These are phyloP conservation scores for Neocrepidodera transversa DNA, from an alignment of 2,888 invertebrate genomes.

Conservation along the genomic window DNA sequence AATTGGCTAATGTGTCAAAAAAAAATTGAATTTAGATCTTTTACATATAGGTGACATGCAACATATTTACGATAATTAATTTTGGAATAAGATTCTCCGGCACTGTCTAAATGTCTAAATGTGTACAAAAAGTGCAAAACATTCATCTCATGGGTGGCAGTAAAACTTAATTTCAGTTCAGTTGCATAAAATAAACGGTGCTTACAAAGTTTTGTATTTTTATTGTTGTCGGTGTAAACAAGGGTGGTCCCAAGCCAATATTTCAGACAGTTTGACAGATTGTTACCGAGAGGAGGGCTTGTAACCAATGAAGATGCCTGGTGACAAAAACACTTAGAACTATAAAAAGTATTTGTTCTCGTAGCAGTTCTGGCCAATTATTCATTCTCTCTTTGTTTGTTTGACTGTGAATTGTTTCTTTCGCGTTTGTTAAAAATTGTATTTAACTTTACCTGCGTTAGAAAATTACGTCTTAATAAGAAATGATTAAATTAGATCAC, in stretches of 20 bases:
- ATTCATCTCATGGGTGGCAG: conserved; percentile 36
- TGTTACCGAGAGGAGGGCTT: conserved; percentile 24
- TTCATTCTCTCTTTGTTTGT: conserved; percentile 13
- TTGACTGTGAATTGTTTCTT: too few relatives aligned
- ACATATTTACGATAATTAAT: too few relatives aligned
- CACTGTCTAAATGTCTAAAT: too few relatives aligned
- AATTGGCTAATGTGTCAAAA: too few relatives aligned
- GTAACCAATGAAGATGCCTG: conserved; percentile 30
- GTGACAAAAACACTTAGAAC: conserved; percentile 34
- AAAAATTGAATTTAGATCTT: too few relatives aligned
- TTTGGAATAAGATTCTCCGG: too few relatives aligned
- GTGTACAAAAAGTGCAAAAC: conserved; percentile 29
- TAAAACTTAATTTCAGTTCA: conserved; percentile 24
- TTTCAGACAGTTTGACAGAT: conserved; percentile 38
- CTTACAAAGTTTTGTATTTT: conserved; percentile 23
- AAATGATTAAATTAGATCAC: too few relatives aligned
- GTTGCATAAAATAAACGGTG: conserved; percentile 30
- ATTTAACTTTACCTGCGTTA: too few relatives aligned
- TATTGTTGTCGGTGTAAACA: conserved; percentile 37
- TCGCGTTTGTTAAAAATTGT: too few relatives aligned
- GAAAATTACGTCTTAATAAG: too few relatives aligned
- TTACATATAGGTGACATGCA: too few relatives aligned
- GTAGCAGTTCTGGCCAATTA: conserved; percentile 34
- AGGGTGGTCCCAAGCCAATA: conserved; percentile 43
- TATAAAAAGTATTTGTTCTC: conserved; percentile 34